Evolutionary conservation across 1,140 invertebrate species (phyloP), one percentile per base, ranked within the genome.

Genomic region (Diorhabda sublineata): DNA sequence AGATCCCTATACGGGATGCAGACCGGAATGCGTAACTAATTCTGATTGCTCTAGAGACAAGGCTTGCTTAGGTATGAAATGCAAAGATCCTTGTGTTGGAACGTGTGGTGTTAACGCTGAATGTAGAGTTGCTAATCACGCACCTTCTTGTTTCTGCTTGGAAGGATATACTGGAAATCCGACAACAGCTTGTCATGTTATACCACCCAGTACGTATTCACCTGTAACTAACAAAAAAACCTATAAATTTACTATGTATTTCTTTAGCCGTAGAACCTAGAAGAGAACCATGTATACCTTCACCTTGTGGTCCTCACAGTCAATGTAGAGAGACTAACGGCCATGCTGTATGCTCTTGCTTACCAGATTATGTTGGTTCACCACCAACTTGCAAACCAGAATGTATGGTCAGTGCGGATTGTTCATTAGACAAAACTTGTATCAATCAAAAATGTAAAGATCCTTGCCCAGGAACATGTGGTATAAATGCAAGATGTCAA

Each of bases 111-210:
- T 89, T 45, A 90, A 91, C 74, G 88, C 92, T n/a, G 85, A 88
- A 74, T 95, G 92, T 80, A 85, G 87, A 75, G 90, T 93, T 2
- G 84, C 88, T 45, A 92, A 91, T 78, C 92, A 94, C 81, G 87
- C 88, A 61, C 90, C 91, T 56, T 87, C 89, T 72, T 90, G 90
- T 78, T 87, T 85, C 72, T 89, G 90, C 77, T 82, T 85, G 41
- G 71, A 76, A 52, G 86, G 85, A 69, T 86, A 87, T 69, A 89
- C 86, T 60, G 90, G 90, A 68, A 87, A 91, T 84, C 88, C 91
- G 52, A 88, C 90, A 75, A 79, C 82, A 67, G 85, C 86, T 67
- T 92, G 90, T 76, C 85, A 85, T 71, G 77, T 83, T 64, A 79
- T 76, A 80, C 84, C 80, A 74, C 77, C 82, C 75, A 80, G 83